Percentiles rank a stretch among this genome's conserved stretches.
These are phyloP conservation scores for Oncorhynchus mykiss DNA, from an alignment of 2,113 vertebrate species.

Conservation along the genomic window DNA sequence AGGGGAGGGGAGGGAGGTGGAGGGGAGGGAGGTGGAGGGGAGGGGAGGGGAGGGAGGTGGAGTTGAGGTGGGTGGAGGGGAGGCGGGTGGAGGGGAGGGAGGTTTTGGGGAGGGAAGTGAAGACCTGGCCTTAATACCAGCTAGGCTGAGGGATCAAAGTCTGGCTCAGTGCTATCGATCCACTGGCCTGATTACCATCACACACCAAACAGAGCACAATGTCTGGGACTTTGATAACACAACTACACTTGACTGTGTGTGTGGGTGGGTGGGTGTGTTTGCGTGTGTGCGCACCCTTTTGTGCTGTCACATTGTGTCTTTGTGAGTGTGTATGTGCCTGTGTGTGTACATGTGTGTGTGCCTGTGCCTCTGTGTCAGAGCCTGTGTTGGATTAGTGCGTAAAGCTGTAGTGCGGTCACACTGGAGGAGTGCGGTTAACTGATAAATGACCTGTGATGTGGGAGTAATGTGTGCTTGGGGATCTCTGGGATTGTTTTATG, in stretches of 20 bases:
- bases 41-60: conserved; percentile 6
- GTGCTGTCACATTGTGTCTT: not conserved
- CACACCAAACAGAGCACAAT: conserved; percentile 53
- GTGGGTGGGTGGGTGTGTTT: conserved; percentile 26
- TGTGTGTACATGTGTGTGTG: conserved; percentile 3
- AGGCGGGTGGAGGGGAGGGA: conserved; percentile 28
- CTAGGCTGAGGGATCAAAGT: conserved; percentile 69
- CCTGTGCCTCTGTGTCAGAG: conserved; percentile 7
- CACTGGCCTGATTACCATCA: conserved; percentile 67
- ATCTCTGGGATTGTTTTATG: conserved; percentile 45
- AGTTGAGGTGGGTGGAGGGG: conserved; percentile 31
- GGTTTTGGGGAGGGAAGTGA: conserved; percentile 34
- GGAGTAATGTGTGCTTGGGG: conserved; percentile 43
- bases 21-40: not conserved
- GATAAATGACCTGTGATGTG: conserved; percentile 49
- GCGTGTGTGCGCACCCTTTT: not conserved
- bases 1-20: conserved; percentile 32
- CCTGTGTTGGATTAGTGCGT: conserved; percentile 27
- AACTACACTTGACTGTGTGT: not conserved
- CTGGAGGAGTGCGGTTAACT: conserved; percentile 30
- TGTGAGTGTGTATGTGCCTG: not conserved
- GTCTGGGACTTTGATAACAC: conserved; percentile 41
- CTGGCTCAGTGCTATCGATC: conserved; percentile 66
- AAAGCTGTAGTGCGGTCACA: conserved; percentile 14
- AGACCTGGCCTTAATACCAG: conserved; percentile 58